Evolutionary conservation across 2,113 vertebrate species (phyloP).

Genomic region (Amphilophus citrinellus): DNA sequence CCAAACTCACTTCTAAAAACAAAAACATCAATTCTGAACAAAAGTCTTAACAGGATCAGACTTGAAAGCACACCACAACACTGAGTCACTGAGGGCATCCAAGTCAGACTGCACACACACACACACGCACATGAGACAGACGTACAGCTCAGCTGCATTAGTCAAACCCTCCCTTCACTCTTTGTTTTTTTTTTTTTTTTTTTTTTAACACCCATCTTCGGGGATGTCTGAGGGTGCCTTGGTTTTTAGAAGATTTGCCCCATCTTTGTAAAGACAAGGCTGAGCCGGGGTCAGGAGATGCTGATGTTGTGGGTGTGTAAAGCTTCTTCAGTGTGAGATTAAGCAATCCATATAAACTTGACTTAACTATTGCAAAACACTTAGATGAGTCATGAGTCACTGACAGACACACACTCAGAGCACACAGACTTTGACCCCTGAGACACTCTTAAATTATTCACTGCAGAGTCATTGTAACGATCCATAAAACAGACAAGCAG

Average conservation of each 20-base stretch:
- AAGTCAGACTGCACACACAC: conserved; percentile 20
- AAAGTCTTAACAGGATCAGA: conserved; percentile 1
- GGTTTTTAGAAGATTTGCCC: conserved; percentile 16
- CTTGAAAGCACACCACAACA: conserved; percentile 10
- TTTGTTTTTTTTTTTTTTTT: neutral
- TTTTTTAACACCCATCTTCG: neutral
- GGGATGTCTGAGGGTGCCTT: neutral
- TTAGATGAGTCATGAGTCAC: conserved; percentile 27
- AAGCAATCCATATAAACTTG: conserved; percentile 33
- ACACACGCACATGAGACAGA: conserved; percentile 19
- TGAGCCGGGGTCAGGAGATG: neutral
- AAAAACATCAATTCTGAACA: conserved; percentile 3
- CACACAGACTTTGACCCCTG: conserved; percentile 16
- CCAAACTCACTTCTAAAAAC: conserved; percentile 20
- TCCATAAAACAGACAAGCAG: conserved; percentile 2
- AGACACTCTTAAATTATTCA: conserved; percentile 13
- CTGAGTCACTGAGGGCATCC: conserved; percentile 39
- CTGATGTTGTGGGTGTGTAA: neutral
- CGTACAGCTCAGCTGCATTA: neutral
- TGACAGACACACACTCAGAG: conserved; percentile 21
- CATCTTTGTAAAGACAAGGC: conserved; percentile 6
- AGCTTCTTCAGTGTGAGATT: conserved; percentile 12
- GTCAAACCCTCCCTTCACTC: neutral
- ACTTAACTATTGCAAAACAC: conserved; percentile 24
- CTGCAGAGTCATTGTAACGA: neutral